Evolutionary conservation across 2,797 vertebrate species (phyloP).

Genomic region (Cercopithecus diana): DNA sequence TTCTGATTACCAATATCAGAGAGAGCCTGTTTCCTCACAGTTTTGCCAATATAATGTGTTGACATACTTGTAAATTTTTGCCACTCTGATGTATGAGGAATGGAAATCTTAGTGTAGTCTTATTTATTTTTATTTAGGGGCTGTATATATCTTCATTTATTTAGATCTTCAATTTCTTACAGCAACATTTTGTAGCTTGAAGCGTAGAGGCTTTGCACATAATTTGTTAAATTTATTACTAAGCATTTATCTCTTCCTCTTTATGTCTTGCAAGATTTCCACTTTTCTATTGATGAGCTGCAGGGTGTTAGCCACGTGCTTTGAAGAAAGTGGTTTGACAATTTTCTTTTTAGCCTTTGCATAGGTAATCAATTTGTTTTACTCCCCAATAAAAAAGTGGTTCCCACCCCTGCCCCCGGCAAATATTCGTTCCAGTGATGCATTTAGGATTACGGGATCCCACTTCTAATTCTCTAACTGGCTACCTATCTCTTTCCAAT

Average conservation of each 20-base stretch:
- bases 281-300: background rate
- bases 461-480: background rate
- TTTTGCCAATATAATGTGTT: background rate
- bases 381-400: background rate
- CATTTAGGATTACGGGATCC: too few species aligned
- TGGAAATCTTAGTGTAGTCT: background rate
- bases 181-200: background rate
- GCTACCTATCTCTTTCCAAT: background rate
- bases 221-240: background rate
- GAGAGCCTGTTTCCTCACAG: background rate
- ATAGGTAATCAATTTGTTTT: background rate
- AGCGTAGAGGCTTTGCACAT: background rate
- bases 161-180: background rate
- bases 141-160: background rate
- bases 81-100: background rate
- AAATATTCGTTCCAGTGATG: background rate
- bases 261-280: background rate
- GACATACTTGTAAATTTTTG: background rate
- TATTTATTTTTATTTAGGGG: background rate
- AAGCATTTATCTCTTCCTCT: background rate
- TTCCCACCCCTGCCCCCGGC: background rate
- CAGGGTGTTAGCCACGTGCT: too few species aligned
- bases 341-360: background rate
- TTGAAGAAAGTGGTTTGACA: background rate
- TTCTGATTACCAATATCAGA: background rate